Conservation (phyloP, 2,888 invertebrate species). For the Pecten maximus region DNA sequence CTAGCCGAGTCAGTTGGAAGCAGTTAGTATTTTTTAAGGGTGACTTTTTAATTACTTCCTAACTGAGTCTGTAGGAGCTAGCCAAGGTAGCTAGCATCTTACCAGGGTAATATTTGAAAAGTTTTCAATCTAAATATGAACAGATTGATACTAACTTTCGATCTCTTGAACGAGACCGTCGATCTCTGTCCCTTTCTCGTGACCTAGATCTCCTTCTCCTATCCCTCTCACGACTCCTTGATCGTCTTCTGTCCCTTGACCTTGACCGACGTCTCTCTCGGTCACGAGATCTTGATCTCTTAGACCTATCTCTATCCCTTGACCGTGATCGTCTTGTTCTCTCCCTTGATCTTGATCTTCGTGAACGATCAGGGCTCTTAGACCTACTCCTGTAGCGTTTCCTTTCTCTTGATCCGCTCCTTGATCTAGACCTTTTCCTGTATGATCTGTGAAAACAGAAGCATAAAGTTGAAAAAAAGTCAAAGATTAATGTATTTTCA, state of each 20-base stretch:
- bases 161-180: slow-evolving; percentile 45
- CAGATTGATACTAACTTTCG: slow-evolving; percentile 50
- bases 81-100: no score
- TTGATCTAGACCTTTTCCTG: slow-evolving; percentile 67
- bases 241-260: slow-evolving; percentile 60
- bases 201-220: slow-evolving; percentile 60
- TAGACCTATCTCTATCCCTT: slow-evolving; percentile 66
- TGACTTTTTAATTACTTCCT: no score
- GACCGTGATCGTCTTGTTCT: slow-evolving; percentile 72
- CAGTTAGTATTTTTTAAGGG: no score
- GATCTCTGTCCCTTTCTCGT: slow-evolving; percentile 43
- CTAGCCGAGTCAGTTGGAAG: no score
- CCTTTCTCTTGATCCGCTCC: slow-evolving; percentile 57
- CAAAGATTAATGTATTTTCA: no score
- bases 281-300: slow-evolving; percentile 67
- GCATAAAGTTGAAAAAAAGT: no score
- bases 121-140: background rate
- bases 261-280: slow-evolving; percentile 63
- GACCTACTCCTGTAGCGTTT: slow-evolving; percentile 59
- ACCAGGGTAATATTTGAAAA: no score
- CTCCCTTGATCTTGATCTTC: slow-evolving; percentile 66
- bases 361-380: slow-evolving; percentile 60
- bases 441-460: slow-evolving; percentile 68
- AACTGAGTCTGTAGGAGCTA: no score
- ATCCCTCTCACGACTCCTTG: slow-evolving; percentile 67